Evolutionary conservation across 2,888 invertebrate genomes (phyloP).

Genomic region (Drosophila nr. perissopoda): DNA sequence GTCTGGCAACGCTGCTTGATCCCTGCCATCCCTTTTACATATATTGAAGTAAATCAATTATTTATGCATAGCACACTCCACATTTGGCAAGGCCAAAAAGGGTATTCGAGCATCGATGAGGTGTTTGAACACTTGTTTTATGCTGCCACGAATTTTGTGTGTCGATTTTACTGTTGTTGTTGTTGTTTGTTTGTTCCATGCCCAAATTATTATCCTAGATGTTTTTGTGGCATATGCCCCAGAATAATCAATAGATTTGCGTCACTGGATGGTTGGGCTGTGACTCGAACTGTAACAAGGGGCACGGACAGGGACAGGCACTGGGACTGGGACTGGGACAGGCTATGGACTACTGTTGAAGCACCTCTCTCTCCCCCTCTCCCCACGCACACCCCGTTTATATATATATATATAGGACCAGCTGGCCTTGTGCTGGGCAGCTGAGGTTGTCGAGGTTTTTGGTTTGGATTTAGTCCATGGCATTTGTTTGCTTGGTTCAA

Average conservation of each 20-base stretch:
- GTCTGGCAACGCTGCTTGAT: neutral
- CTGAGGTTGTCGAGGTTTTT: slow-evolving; percentile 20
- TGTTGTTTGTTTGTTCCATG: slow-evolving; percentile 24
- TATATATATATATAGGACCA: neutral
- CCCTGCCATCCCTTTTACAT: neutral
- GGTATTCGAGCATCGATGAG: slow-evolving; percentile 3
- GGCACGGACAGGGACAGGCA: neutral
- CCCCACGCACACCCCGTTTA: neutral
- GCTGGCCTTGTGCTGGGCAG: slow-evolving; percentile 15
- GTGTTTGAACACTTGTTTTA: slow-evolving; percentile 33
- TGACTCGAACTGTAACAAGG: neutral
- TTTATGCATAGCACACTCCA: neutral
- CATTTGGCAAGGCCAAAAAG: neutral
- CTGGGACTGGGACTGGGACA: neutral
- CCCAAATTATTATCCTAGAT: slow-evolving; percentile 30
- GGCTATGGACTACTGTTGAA: neutral
- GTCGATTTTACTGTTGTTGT: slow-evolving; percentile 18
- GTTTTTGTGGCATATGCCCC: slow-evolving; percentile 54
- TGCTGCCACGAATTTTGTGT: slow-evolving; percentile 32
- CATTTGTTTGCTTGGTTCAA: slow-evolving; percentile 13
- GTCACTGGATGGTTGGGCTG: slow-evolving; percentile 60
- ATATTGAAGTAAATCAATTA: neutral
- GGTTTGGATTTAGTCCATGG: slow-evolving; percentile 18
- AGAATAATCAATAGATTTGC: slow-evolving; percentile 75
- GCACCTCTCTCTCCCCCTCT: no score